These are phyloP conservation scores for Elephantulus edwardii DNA, from an alignment of 2,113 vertebrate species.

Conservation along the genomic window DNA sequence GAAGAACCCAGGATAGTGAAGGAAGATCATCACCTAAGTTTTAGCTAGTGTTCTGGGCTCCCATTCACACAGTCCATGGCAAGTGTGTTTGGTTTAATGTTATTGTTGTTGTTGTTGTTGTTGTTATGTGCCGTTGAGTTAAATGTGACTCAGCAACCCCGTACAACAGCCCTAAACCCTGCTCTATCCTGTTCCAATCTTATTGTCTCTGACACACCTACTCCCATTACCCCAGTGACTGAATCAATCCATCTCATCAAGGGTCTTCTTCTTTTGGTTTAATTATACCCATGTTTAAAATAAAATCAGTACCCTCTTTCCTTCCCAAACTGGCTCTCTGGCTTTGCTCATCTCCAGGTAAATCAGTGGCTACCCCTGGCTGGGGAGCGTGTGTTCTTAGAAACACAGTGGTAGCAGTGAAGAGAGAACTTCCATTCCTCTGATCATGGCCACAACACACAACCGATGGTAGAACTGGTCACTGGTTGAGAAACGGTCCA, in stretches of 20 bases:
- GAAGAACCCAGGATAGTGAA: not conserved
- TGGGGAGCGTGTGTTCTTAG: not conserved
- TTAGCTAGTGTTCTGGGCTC: not conserved
- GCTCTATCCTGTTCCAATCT: too few relatives aligned
- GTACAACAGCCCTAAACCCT: too few relatives aligned
- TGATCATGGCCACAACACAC: not conserved
- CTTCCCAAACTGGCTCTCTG: not conserved
- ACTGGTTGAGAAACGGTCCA: not conserved
- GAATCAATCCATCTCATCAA: too few relatives aligned
- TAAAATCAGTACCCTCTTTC: not conserved
- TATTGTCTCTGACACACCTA: too few relatives aligned
- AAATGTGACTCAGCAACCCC: too few relatives aligned
- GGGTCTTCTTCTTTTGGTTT: too few relatives aligned
- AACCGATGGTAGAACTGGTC: fast-evolving
- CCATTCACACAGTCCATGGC: too few relatives aligned
- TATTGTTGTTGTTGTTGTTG: too few relatives aligned
- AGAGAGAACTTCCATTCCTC: not conserved
- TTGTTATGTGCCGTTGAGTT: too few relatives aligned
- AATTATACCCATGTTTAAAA: not conserved
- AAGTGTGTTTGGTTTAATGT: not conserved
- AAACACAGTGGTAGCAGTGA: not conserved
- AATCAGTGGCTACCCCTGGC: not conserved
- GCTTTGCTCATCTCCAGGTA: not conserved
- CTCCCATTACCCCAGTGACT: too few relatives aligned
- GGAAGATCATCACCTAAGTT: not conserved